A percentile compares a stretch with the other conserved stretches of the same genome.
These are phyloP conservation scores for Stigmatopora argus DNA, from an alignment of 2,113 vertebrate species.

Conservation along the genomic window DNA sequence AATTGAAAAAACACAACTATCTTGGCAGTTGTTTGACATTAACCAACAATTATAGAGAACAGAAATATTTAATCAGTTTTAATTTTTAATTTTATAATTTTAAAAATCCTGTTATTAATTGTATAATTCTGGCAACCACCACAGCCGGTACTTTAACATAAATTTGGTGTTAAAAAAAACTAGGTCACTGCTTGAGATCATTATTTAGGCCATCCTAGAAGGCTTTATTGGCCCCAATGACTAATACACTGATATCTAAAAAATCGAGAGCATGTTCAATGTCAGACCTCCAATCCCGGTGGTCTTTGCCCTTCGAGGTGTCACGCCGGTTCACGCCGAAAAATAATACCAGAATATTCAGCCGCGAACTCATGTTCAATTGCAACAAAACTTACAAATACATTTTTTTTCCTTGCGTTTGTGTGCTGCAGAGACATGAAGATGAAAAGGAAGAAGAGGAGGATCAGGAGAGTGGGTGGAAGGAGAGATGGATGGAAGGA, in stretches of 20 bases:
- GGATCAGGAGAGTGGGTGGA: conserved; percentile 64
- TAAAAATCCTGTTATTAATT: too few relatives aligned
- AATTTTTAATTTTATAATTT: too few relatives aligned
- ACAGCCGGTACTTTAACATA: too few relatives aligned
- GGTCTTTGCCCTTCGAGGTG: conserved; percentile 61
- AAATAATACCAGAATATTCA: conserved; percentile 67
- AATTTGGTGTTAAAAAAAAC: not conserved
- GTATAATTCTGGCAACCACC: too few relatives aligned
- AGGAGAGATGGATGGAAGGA: conserved; percentile 50
- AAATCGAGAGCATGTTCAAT: conserved; percentile 63
- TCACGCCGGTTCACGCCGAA: conserved; percentile 65
- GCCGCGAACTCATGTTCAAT: conserved; percentile 61
- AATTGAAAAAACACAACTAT: too few relatives aligned
- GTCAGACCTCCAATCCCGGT: conserved; percentile 60
- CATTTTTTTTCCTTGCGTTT: conserved; percentile 67
- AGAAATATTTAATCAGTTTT: not conserved
- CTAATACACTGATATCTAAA: conserved; percentile 54
- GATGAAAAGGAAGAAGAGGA: conserved; percentile 56
- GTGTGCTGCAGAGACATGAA: conserved; percentile 59
- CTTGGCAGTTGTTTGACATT: too few relatives aligned
- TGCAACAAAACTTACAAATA: conserved; percentile 67
- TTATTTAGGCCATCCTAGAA: not conserved
- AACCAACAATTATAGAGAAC: not conserved
- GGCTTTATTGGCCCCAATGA: not conserved
- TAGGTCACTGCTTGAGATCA: not conserved